These are phyloP conservation scores for Yponomeuta evonymella DNA, from an alignment of 2,888 invertebrate species.

Conservation along the genomic window DNA sequence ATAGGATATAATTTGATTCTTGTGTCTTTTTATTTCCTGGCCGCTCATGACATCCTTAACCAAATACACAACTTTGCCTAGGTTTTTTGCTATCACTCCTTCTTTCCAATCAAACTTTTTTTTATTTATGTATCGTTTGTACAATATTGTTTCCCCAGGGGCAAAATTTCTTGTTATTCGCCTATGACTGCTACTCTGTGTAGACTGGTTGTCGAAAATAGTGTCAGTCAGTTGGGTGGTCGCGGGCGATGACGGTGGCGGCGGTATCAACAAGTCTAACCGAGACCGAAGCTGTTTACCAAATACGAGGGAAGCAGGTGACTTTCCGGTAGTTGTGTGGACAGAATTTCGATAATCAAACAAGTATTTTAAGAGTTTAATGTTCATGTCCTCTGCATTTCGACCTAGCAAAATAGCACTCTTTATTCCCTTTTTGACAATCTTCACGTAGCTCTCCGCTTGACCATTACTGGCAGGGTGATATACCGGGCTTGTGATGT, in stretches of 20 bases:
- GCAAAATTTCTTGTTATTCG: not conserved
- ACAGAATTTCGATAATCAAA: slow-evolving; percentile 11
- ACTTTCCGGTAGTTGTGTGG: not conserved
- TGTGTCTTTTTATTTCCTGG: not conserved
- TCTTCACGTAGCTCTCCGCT: slow-evolving; percentile 18
- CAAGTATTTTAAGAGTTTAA: not conserved
- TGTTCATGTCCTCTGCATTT: not conserved
- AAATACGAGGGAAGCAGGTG: slow-evolving; percentile 2
- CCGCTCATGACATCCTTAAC: not conserved
- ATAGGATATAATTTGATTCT: not conserved
- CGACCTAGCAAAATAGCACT: not conserved
- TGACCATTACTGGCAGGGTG: slow-evolving; percentile 5
- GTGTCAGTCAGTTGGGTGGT: not conserved
- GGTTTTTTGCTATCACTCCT: not conserved
- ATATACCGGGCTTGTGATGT: slow-evolving; percentile 16
- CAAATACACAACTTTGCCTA: not conserved
- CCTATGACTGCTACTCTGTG: slow-evolving; percentile 1
- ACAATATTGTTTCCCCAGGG: not conserved
- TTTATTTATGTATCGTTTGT: not conserved
- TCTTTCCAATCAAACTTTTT: not conserved
- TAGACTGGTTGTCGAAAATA: not conserved
- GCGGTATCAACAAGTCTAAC: not conserved
- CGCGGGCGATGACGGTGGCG: not conserved
- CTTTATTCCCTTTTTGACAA: slow-evolving; percentile 18
- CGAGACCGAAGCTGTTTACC: slow-evolving; percentile 3